Evolutionary conservation across 2,797 vertebrate genomes (phyloP), one percentile per base, ranked within the genome.

Genomic region (Benthosema pterotum): DNA sequence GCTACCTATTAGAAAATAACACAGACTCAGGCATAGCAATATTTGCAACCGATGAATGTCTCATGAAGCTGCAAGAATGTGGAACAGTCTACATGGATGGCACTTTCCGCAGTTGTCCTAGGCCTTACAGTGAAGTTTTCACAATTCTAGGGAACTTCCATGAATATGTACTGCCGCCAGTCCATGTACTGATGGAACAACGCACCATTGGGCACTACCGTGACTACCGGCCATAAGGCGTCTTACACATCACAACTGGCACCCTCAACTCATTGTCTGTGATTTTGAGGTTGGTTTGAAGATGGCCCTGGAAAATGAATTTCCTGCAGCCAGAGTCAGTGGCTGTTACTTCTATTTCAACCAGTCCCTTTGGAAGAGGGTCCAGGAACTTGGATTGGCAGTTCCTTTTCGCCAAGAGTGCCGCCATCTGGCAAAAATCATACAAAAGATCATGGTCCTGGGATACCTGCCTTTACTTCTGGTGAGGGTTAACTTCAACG

Each of bases 281-380:
- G 32, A 62, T 32, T 62, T 61, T 52, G 48, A 56, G 11, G 5
- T 42, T 3, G 54, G 32, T 1, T 9, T 16, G 54, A 56, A 17
- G 15, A 56, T 4, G 1, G 32, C 13, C 2, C 9, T 56, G 14
- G 59, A 65, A 57, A 57, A 22, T 3, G 63, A 55, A 46, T 65
- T 65, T 25, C 63, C 46, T 38, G 15, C 42, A 57, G 53, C 46
- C 43, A 56, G 3, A 13, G 53, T 65, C 11, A 11, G 47, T 1
- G 53, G 54, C 22, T 22, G 22, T 57, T 65, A 57, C 42, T 65
- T 65, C 12, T 11, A 57, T 51, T 65, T 57, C 12, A 56, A 65
- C 22, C 46, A 65, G 25, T 42, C 47, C 43, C 17, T 57, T 3
- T 51, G 63, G 54, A 65, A 12, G 54, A 65, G 18, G 63, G 18